Conservation (phyloP, 1,140 invertebrate genomes). For the Nephotettix cincticeps region DNA sequence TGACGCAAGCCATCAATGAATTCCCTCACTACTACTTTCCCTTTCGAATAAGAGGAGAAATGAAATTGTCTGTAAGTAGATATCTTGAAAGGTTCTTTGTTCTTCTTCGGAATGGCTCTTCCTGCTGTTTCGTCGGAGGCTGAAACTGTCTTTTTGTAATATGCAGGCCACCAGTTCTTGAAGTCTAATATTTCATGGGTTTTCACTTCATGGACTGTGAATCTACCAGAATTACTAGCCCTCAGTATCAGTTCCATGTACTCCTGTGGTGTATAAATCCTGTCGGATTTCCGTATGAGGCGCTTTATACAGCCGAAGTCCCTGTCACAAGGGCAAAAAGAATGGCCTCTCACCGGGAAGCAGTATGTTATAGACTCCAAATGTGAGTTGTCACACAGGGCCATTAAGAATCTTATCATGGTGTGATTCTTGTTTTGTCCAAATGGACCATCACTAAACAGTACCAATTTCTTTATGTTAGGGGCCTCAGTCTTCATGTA, state of each 20-base stretch:
- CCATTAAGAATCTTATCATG: conserved; percentile 28
- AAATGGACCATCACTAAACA: conserved; percentile 6
- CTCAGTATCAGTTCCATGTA: conserved; percentile 7
- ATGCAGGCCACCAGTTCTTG: not conserved
- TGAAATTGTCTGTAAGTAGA: not conserved
- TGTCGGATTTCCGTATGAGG: not conserved
- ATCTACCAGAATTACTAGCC: conserved; percentile 2
- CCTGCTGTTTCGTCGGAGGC: conserved; percentile 8
- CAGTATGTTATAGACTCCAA: conserved; percentile 28
- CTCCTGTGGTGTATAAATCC: conserved; percentile 17
- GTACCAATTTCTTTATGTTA: not conserved
- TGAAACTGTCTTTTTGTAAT: not conserved
- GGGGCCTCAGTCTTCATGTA: conserved; percentile 30
- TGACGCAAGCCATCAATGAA: conserved; percentile 9
- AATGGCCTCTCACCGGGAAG: conserved; percentile 27
- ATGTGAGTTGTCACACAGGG: conserved; percentile 16
- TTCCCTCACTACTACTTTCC: not conserved
- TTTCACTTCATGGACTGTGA: not conserved
- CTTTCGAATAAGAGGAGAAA: not conserved
- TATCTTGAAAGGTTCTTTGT: not conserved
- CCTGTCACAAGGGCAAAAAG: conserved; percentile 19
- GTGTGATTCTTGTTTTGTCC: conserved; percentile 34
- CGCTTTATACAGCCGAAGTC: conserved; percentile 10
- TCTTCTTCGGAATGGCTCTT: not conserved
- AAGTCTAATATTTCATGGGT: not conserved